These are phyloP conservation scores for Bursaphelenchus okinawaensis DNA, from an alignment of 2,888 invertebrate species.

Conservation along the genomic window DNA sequence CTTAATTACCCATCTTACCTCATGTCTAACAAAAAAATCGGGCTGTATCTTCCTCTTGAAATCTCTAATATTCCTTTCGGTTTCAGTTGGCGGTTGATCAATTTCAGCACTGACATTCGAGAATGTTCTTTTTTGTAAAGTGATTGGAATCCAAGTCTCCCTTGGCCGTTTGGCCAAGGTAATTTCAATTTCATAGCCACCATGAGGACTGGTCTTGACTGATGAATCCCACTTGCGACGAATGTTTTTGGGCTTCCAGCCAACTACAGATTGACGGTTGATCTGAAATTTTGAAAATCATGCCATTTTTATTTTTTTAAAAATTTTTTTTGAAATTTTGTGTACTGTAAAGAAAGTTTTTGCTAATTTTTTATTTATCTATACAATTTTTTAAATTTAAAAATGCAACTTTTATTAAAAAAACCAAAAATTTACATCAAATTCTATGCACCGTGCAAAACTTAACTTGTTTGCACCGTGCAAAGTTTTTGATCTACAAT, in stretches of 20 bases:
- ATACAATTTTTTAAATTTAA: no score
- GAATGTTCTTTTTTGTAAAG: conserved; percentile 11
- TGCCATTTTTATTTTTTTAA: background rate
- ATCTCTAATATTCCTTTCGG: conserved; percentile 24
- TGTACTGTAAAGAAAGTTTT: no score
- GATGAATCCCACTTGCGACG: conserved; percentile 10
- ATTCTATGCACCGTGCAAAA: no score
- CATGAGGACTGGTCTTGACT: conserved; percentile 8
- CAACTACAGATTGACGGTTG: conserved; percentile 31
- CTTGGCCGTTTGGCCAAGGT: conserved; percentile 25
- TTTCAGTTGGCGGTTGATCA: conserved; percentile 16
- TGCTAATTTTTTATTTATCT: no score
- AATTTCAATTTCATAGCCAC: conserved; percentile 19
- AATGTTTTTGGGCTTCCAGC: conserved; percentile 27
- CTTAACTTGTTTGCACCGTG: no score
- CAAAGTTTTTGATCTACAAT: no score
- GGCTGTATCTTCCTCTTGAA: conserved; percentile 33
- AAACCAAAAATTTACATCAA: no score
- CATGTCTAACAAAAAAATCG: conserved; percentile 25
- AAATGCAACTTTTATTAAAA: no score
- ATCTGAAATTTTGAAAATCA: conserved; percentile 18
- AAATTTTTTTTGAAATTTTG: background rate
- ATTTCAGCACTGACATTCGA: background rate
- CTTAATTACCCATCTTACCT: conserved; percentile 19
- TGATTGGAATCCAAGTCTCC: conserved; percentile 21